These are phyloP conservation scores for Byasa hedistus DNA, from an alignment of 2,888 invertebrate genomes.

Conservation along the genomic window DNA sequence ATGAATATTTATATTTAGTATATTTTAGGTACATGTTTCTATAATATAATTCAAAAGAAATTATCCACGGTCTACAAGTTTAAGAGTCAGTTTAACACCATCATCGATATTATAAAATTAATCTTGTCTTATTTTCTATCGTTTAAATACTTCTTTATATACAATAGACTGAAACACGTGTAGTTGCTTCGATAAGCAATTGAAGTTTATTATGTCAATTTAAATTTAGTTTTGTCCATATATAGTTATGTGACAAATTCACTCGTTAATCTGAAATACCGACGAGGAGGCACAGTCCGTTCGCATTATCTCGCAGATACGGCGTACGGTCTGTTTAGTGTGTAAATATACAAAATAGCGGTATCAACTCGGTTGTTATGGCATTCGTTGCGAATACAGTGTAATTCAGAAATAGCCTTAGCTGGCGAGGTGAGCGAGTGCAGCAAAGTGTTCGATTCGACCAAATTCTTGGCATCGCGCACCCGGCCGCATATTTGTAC, in stretches of 20 bases:
- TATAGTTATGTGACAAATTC: not conserved
- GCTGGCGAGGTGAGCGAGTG: constrained; percentile 68
- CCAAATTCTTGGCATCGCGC: constrained; percentile 70
- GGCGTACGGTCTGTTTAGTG: constrained; percentile 25
- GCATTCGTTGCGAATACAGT: constrained; percentile 16
- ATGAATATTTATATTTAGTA: too few relatives aligned
- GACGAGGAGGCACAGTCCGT: not conserved
- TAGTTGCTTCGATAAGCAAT: too few relatives aligned
- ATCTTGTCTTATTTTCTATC: too few relatives aligned
- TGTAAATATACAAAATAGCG: constrained; percentile 31
- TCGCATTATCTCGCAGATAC: constrained; percentile 10
- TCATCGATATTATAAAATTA: not conserved
- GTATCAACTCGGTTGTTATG: constrained; percentile 15
- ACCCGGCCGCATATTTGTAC: constrained; percentile 59
- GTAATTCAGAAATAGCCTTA: constrained; percentile 56
- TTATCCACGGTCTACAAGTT: not conserved
- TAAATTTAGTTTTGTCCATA: not conserved
- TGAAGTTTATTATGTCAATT: not conserved
- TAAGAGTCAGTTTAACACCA: not conserved
- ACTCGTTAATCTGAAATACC: not conserved
- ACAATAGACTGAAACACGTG: too few relatives aligned
- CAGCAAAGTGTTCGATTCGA: constrained; percentile 58
- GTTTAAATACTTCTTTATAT: too few relatives aligned
- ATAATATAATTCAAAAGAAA: not conserved
- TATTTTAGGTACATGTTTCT: too few relatives aligned